These are phyloP conservation scores for Listrodromus nycthemerus DNA, from an alignment of 2,888 invertebrate species.

Conservation along the genomic window DNA sequence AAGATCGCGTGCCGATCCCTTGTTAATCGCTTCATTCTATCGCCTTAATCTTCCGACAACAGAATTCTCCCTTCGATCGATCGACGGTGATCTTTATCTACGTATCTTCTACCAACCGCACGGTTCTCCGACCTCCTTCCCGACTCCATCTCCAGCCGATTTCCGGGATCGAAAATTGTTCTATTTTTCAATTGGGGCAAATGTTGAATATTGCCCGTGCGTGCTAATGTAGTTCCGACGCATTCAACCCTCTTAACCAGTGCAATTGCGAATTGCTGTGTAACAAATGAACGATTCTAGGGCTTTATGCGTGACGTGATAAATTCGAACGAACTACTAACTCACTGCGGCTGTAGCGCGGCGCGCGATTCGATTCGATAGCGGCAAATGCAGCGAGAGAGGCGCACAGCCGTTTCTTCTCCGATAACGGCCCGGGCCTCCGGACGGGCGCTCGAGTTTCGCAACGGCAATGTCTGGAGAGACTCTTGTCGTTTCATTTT, in stretches of 20 bases:
- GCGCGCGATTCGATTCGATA: constrained; percentile 47
- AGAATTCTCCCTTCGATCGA: constrained; percentile 32
- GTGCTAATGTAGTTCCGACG: too few species aligned
- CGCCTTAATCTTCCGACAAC: constrained; percentile 57
- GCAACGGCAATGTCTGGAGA: constrained; percentile 18
- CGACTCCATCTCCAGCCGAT: constrained; percentile 16
- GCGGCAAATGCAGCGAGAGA: constrained; percentile 33
- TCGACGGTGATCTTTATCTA: constrained; percentile 54
- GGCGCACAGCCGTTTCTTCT: constrained; percentile 39
- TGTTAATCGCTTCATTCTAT: constrained; percentile 21
- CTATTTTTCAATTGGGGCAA: constrained; percentile 11
- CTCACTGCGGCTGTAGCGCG: constrained; percentile 25
- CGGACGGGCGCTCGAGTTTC: constrained; percentile 48
- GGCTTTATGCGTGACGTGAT: constrained; percentile 11
- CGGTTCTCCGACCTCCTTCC: not conserved
- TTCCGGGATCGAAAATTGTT: not conserved
- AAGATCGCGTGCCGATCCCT: constrained; percentile 60
- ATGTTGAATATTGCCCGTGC: too few species aligned
- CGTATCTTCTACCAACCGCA: constrained; percentile 50
- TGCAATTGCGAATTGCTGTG: not conserved
- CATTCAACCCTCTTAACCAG: constrained; percentile 1
- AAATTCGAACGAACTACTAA: constrained; percentile 28
- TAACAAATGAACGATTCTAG: constrained; percentile 12
- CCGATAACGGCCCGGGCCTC: constrained; percentile 44
- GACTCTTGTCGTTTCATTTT: constrained; percentile 41